Conservation (phyloP, 2,113 vertebrate species). For the Edolisoma coerulescens region DNA sequence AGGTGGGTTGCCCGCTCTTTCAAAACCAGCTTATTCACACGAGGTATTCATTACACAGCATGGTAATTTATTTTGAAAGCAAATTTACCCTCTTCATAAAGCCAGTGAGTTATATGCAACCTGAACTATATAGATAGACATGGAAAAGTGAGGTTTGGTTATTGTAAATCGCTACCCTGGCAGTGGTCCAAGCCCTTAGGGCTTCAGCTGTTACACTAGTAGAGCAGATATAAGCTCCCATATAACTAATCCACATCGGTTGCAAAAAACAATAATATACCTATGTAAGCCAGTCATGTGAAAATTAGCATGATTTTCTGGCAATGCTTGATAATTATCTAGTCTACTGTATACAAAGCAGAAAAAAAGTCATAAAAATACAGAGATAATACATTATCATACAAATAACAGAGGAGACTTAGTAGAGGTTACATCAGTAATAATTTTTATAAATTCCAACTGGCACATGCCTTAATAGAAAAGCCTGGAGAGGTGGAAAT, state of each 20-base stretch:
- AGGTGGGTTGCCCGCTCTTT: neutral
- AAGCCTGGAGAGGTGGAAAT: neutral
- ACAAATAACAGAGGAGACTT: neutral
- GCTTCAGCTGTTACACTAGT: conserved; percentile 2
- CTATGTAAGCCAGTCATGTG: neutral
- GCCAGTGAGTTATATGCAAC: neutral
- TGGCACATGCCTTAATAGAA: neutral
- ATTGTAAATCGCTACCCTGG: conserved; percentile 11
- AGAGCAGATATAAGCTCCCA: neutral
- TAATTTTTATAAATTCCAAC: neutral
- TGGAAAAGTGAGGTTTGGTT: neutral
- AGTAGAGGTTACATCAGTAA: neutral
- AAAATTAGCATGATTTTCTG: neutral
- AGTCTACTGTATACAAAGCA: neutral
- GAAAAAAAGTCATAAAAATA: neutral
- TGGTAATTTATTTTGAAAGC: neutral
- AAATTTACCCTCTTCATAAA: neutral
- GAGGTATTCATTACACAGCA: neutral
- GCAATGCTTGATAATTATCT: neutral
- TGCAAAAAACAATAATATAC: neutral
- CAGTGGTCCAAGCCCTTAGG: neutral
- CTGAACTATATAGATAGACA: neutral
- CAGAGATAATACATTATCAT: neutral
- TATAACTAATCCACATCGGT: neutral
- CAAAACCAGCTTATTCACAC: neutral